Base-by-base conservation (phyloP, 2,797 vertebrate species). In the Prunella strophiata region DNA sequence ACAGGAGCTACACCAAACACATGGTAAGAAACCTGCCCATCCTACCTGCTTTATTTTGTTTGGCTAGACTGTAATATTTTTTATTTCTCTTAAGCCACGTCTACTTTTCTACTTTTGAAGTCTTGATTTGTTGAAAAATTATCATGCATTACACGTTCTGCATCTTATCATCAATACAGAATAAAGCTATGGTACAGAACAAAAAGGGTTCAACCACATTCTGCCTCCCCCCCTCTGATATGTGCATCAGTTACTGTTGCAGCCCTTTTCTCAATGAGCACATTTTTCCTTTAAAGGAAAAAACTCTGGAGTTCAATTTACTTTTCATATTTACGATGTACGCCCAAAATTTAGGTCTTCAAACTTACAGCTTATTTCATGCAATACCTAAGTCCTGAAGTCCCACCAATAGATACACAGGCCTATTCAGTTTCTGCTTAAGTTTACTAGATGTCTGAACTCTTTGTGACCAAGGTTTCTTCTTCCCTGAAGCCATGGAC, bases 201-300 rank as follows among this genome's bases (percentile, higher is more conserved):
- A 66, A 40, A 38, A 70, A 62, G 3, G 2, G 17, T 38, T 42
- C 50, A 61, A 30, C 8, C 10, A 18, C 7, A 5, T 59, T 57
- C 13, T 40, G 40, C 15, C 10, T 13, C 4, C 3, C 18, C 3
- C 13, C 6, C 5, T 0, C 0, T 13, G 38, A n/a, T 3, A 4
- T 21, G 23, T 63, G 11, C 34, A 42, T n/a, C 36, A 55, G 11
- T 30, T 55, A 55, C 22, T 52, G 10, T 19, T 79, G n/a, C 43
- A 91, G 32, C 3, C n/a, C 5, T 5, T 68, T 87, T 26, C 23
- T 71, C 45, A 6, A 1, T 65, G 26, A 58, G 10, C 7, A 58
- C 9, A 71, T 2, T n/a, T n/a, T 42, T 74, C 13, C 43, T 76
- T 36, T 51, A 36, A 59, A 6, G 8, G 8, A 57, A 82, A 75